These are phyloP conservation scores for Phataginus tricuspis DNA, from an alignment of 2,797 vertebrate species.

Conservation along the genomic window DNA sequence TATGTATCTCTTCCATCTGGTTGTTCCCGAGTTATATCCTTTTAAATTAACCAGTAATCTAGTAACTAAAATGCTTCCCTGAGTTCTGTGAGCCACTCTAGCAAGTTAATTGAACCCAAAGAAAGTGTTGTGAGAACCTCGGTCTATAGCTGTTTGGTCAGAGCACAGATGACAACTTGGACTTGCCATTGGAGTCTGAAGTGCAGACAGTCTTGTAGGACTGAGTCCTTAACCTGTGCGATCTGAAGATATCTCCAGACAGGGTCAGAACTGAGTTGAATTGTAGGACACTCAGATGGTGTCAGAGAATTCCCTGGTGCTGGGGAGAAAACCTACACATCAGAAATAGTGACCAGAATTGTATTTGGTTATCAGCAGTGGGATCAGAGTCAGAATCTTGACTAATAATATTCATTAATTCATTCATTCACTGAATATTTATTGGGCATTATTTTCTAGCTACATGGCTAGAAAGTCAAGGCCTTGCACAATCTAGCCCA, in stretches of 20 bases:
- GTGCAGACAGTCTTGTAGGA: neutral
- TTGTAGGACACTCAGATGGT: neutral
- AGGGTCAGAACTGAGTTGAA: too few species aligned
- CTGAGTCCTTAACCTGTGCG: neutral
- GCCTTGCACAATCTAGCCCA: neutral
- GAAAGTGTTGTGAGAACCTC: neutral
- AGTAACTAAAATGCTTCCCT: neutral
- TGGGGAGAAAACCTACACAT: neutral
- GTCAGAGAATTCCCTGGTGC: neutral
- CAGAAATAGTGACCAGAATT: neutral
- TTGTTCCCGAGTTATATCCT: neutral
- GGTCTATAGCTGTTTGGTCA: neutral
- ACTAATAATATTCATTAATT: neutral
- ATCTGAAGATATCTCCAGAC: neutral
- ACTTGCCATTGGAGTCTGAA: neutral
- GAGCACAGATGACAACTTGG: neutral
- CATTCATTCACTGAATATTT: neutral
- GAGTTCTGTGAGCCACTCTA: neutral
- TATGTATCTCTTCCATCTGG: too few species aligned
- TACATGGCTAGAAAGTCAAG: neutral
- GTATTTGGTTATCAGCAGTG: neutral
- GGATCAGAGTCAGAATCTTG: neutral
- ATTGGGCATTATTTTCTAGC: neutral
- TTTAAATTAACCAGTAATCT: neutral
- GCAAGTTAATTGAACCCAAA: neutral